Evolutionary conservation across 2,797 vertebrate species (phyloP), one percentile per base, ranked within the genome.

Genomic region (Hemibagrus guttatus): DNA sequence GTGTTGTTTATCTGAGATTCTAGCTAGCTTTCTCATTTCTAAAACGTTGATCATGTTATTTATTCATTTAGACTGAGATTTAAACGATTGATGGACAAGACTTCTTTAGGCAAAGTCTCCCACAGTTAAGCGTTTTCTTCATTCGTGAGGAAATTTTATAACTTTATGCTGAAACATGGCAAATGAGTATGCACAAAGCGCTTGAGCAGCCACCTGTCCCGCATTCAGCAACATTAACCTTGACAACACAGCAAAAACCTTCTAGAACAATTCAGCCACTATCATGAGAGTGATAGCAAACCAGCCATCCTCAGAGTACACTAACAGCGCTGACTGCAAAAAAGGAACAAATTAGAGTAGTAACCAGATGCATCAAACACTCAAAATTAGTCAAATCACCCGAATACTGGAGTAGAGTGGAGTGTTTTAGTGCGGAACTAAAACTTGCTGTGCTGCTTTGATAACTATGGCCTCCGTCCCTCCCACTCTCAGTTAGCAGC

Each of bases 391-490:
- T 31, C 61, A 12, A 9, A 23, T 68, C 16, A 54, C 11, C 68
- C 12, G 63, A 46, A 52, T 12, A 31, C 1, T 49, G 42, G 54
- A 54, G 35, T 3, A 4, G 79, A 64, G 79, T 23, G 16, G 1
- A 81, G 80, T 3, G 66, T 91, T 85, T 85, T 85, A 87, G 28
- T 83, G 89, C 90, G 88, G 90, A 94, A 93, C 91, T 80, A 81
- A 85, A 91, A 85, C 74, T 88, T 81, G 89, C 82, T 92, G 87
- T 80, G 90, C 88, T 84, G 87, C 69, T 90, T 88, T 81, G 71
- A 92, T 90, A 89, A 90, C 90, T 95, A 95, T 96, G 95, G 96
- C 95, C 95, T 96, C 94, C 94, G 92, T 93, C 93, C 93, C 93
- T 93, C 95, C 93, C 94, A 93, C 83, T 88, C 84, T 76, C 84